Evolutionary conservation across 1,140 invertebrate genomes (phyloP).

Genomic region (Lethrus apterus): DNA sequence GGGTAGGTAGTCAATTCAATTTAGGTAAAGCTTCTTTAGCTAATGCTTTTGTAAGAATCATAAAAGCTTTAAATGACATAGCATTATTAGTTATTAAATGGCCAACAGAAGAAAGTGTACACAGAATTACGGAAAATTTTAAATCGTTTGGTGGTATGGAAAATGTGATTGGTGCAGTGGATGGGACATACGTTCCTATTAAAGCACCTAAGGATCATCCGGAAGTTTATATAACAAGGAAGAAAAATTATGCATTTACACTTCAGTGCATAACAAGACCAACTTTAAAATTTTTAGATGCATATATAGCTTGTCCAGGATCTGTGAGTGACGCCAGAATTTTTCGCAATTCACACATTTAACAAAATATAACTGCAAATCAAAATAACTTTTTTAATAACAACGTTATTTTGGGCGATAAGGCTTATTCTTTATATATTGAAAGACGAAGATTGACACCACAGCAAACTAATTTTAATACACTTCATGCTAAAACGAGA

Average conservation of each 20-base stretch:
- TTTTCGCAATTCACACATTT: conserved; percentile 21
- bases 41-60: conserved; percentile 15
- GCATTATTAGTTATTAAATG: conserved; percentile 16
- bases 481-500: conserved; percentile 2
- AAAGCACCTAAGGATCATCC: conserved; percentile 21
- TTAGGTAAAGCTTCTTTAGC: conserved; percentile 17
- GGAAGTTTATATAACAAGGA: conserved; percentile 22
- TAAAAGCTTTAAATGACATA: conserved; percentile 14
- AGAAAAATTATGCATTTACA: conserved; percentile 20
- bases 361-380: background rate
- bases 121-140: background rate
- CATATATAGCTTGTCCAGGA: conserved; percentile 15
- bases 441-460: conserved; percentile 32
- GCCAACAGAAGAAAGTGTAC: conserved; percentile 12
- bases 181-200: conserved; percentile 23
- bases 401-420: conserved; percentile 33
- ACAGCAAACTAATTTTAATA: conserved; percentile 32
- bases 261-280: conserved; percentile 3
- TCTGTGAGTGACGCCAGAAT: conserved; percentile 18
- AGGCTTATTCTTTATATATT: conserved; percentile 36
- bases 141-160: background rate
- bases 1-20: no score
- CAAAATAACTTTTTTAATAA: conserved; percentile 6
- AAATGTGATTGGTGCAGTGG: conserved; percentile 17
- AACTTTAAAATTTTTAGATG: conserved; percentile 15